Conservation (phyloP, 2,797 vertebrate genomes). For the Pagetopsis macropterus region DNA sequence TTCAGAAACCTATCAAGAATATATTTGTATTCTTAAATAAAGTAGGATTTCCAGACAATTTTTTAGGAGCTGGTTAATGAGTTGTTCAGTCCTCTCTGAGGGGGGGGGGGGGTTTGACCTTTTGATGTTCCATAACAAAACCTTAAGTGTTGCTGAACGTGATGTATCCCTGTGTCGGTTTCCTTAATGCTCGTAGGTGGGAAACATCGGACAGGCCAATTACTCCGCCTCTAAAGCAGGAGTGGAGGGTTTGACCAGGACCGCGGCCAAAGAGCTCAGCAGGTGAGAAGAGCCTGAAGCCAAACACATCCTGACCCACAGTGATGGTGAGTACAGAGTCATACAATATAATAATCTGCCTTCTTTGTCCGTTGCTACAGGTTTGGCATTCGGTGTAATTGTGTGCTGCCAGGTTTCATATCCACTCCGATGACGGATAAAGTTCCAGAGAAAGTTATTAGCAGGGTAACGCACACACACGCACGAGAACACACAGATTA, state of each 20-base stretch:
- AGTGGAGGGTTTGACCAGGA: conserved; percentile 88
- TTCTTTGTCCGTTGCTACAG: conserved; percentile 61
- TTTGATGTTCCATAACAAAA: background rate
- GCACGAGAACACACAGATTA: background rate
- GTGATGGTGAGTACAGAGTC: too few species aligned
- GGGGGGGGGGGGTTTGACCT: background rate
- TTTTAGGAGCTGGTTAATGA: background rate
- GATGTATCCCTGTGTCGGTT: background rate
- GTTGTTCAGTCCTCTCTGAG: background rate
- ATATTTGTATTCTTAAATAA: background rate
- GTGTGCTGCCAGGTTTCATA: conserved; percentile 89
- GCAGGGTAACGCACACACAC: conserved; percentile 77
- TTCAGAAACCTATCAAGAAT: background rate
- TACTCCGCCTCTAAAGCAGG: conserved; percentile 90
- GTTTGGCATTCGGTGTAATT: conserved; percentile 90
- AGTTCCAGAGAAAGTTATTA: conserved; percentile 88
- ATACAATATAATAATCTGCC: background rate
- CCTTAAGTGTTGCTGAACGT: background rate
- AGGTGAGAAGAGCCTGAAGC: conserved; percentile 61
- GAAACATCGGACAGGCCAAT: conserved; percentile 90
- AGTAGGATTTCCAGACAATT: background rate
- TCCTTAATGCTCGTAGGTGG: conserved; percentile 78
- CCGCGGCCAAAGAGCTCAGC: conserved; percentile 88
- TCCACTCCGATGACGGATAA: conserved; percentile 89
- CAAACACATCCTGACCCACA: fast-evolving